A percentile compares a stretch with the other conserved stretches of the same genome.
Conservation (phyloP, 2,888 invertebrate species). For the Aproaerema taeniolella region DNA sequence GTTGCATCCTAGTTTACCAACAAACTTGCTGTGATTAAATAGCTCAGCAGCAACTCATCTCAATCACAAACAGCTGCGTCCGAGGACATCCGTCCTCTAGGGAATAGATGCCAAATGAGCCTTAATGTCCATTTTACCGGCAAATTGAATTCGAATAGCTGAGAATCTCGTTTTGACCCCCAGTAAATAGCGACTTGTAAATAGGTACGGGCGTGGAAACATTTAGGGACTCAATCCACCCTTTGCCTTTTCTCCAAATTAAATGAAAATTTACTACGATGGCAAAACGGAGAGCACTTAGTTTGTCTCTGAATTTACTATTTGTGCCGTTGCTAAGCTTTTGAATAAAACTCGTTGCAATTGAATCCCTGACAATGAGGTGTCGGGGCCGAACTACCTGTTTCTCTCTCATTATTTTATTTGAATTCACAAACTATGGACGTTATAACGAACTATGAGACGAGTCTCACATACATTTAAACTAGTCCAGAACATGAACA, state of each 20-base stretch:
- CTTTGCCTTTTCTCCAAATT: slow-evolving; percentile 64
- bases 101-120: slow-evolving; percentile 51
- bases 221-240: slow-evolving; percentile 56
- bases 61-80: slow-evolving; percentile 14
- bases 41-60: slow-evolving; percentile 4
- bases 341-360: slow-evolving; percentile 7
- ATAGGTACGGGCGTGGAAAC: slow-evolving; percentile 59
- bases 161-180: slow-evolving; percentile 48
- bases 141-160: slow-evolving; percentile 69
- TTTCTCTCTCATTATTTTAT: slow-evolving; percentile 3
- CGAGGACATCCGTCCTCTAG: slow-evolving; percentile 22
- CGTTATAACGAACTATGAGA: slow-evolving; percentile 1
- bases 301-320: slow-evolving; percentile 22
- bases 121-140: slow-evolving; percentile 59
- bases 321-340: slow-evolving; percentile 14
- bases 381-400: neutral
- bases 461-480: too few relatives aligned
- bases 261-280: slow-evolving; percentile 47
- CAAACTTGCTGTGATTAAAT: slow-evolving; percentile 3
- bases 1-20: too few relatives aligned
- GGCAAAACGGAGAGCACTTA: slow-evolving; percentile 27
- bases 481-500: too few relatives aligned
- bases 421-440: neutral
- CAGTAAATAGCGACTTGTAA: slow-evolving; percentile 64
- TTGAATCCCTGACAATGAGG: slow-evolving; percentile 4